Evolutionary conservation across 2,888 invertebrate species (phyloP).

Genomic region (Acrocyrtus sp.): DNA sequence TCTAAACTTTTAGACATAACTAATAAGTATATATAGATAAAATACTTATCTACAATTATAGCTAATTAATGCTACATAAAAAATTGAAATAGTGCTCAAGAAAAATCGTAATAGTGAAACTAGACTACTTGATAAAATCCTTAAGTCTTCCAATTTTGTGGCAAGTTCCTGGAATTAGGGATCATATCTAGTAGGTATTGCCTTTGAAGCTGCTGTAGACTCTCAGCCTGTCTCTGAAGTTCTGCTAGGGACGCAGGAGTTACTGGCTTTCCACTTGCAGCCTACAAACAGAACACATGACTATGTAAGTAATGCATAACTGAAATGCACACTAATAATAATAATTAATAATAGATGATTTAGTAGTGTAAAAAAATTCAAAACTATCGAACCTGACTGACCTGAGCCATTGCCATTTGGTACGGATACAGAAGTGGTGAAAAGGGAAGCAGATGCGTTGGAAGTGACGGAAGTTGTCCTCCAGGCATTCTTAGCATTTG

Average conservation of each 20-base stretch:
- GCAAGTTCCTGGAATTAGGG: slow-evolving; percentile 68
- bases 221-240: slow-evolving; percentile 83
- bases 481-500: slow-evolving; percentile 79
- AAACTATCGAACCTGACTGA: slow-evolving; percentile 13
- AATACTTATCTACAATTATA: too few relatives aligned
- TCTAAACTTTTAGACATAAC: slow-evolving; percentile 26
- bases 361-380: background rate
- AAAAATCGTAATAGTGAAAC: slow-evolving; percentile 27
- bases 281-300: slow-evolving; percentile 44
- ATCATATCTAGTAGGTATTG: slow-evolving; percentile 98
- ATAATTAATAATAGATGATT: too few relatives aligned
- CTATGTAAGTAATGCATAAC: background rate
- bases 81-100: slow-evolving; percentile 36
- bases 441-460: slow-evolving; percentile 90
- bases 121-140: slow-evolving; percentile 24
- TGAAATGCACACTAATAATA: background rate
- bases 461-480: slow-evolving; percentile 72
- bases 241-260: slow-evolving; percentile 73
- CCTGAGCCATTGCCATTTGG: slow-evolving; percentile 76
- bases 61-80: slow-evolving; percentile 26
- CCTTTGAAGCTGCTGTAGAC: slow-evolving; percentile 78
- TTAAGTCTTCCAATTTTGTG: slow-evolving; percentile 63
- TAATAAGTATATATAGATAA: slow-evolving; percentile 13
- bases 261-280: slow-evolving; percentile 64
- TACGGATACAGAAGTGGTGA: slow-evolving; percentile 88